Evolutionary conservation across 2,113 vertebrate species (phyloP).

Genomic region (Scomber scombrus): DNA sequence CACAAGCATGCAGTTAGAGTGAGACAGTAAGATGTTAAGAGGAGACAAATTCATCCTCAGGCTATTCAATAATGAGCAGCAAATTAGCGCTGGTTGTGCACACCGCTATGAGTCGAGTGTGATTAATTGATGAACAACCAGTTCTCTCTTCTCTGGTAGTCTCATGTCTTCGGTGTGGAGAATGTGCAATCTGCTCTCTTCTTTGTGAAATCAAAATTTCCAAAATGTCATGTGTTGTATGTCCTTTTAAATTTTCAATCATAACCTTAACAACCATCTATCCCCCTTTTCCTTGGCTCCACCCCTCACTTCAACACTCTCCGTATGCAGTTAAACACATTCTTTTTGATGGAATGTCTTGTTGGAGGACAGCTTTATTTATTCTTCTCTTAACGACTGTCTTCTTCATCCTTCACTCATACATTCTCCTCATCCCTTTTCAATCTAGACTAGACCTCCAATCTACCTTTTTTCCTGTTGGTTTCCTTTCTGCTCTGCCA

Average conservation of each 20-base stretch:
- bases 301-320: background rate
- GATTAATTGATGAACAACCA: constrained; percentile 25
- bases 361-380: background rate
- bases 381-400: background rate
- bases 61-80: constrained; percentile 5
- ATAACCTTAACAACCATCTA: background rate
- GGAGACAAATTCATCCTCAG: background rate
- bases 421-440: background rate
- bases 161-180: constrained; percentile 48
- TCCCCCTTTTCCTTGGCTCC: background rate
- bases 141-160: constrained; percentile 34
- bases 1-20: background rate
- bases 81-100: background rate
- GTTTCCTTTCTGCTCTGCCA: background rate
- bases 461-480: background rate
- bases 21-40: constrained; percentile 1
- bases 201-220: background rate
- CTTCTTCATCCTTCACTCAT: background rate
- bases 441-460: background rate
- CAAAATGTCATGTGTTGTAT: constrained; percentile 43
- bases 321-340: background rate
- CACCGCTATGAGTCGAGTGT: background rate
- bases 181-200: constrained; percentile 32
- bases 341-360: background rate
- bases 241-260: background rate